A percentile compares a stretch with the other conserved stretches of the same genome.
Conservation (phyloP, 2,113 vertebrate genomes). For the Entelurus aequoreus region DNA sequence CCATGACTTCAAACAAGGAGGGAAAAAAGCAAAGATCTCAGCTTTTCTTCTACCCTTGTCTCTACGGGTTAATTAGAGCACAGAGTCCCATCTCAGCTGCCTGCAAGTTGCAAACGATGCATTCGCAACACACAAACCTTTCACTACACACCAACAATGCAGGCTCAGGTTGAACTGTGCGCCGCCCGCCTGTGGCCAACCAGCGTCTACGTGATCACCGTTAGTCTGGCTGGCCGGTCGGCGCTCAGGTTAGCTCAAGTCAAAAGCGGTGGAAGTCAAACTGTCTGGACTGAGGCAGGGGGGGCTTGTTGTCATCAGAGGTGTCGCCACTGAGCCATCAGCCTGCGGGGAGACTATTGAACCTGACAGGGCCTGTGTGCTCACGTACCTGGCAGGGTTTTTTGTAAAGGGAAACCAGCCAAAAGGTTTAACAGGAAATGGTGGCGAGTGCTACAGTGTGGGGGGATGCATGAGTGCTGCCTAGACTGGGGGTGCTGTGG, state of each 20-base stretch:
- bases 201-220: constrained; percentile 51
- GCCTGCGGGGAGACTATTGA: constrained; percentile 22
- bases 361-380: constrained; percentile 42
- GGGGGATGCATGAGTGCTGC: too few species aligned
- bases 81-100: constrained; percentile 51
- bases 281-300: constrained; percentile 21
- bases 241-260: constrained; percentile 50
- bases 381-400: constrained; percentile 27
- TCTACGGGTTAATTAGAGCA: constrained; percentile 67
- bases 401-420: background rate
- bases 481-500: too few species aligned
- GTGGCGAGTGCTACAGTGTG: too few species aligned
- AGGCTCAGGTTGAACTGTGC: constrained; percentile 28
- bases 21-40: constrained; percentile 26
- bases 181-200: constrained; percentile 30
- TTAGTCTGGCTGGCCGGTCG: constrained; percentile 32
- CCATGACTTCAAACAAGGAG: constrained; percentile 54
- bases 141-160: constrained; percentile 25
- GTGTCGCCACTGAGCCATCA: constrained; percentile 33
- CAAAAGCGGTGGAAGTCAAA: constrained; percentile 53
- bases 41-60: constrained; percentile 42
- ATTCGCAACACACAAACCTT: constrained; percentile 29
- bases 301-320: constrained; percentile 32
- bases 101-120: constrained; percentile 48
- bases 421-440: too few species aligned